Evolutionary conservation across 92 coral and sea anemone genomes (phyloP).

Genomic region (Porites cylindrica): DNA sequence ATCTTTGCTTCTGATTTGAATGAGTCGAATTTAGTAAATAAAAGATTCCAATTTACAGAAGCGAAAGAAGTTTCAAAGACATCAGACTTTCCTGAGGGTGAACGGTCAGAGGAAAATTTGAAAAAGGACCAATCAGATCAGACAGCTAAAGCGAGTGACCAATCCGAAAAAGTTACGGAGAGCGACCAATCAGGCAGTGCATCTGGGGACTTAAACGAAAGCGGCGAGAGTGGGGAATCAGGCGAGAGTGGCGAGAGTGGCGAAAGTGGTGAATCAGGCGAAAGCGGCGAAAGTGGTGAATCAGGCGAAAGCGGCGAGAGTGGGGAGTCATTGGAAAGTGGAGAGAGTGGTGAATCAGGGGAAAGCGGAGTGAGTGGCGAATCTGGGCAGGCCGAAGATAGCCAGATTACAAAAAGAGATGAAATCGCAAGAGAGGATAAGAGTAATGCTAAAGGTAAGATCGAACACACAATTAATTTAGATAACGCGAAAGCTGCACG

Average conservation of each 20-base stretch:
- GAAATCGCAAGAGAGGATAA: conserved; percentile 20
- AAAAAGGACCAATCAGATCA: neutral
- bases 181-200: conserved; percentile 48
- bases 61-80: neutral
- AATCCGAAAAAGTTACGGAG: conserved; percentile 15
- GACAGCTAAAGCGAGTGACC: neutral
- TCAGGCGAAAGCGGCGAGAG: conserved; percentile 45
- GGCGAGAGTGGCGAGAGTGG: conserved; percentile 53
- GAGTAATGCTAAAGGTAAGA: conserved; percentile 1
- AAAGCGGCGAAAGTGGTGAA: conserved; percentile 42
- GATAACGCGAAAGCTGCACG: neutral
- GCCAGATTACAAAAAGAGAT: conserved; percentile 34
- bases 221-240: conserved; percentile 49
- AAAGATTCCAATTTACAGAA: neutral
- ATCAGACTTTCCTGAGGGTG: conserved; percentile 26
- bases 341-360: conserved; percentile 45
- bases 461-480: no score
- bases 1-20: no score
- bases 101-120: neutral
- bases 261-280: conserved; percentile 38
- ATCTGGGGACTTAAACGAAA: conserved; percentile 36
- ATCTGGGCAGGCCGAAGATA: conserved; percentile 39
- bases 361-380: conserved; percentile 54
- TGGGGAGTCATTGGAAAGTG: conserved; percentile 53
- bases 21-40: no score